Evolutionary conservation across 1,140 invertebrate genomes (phyloP).

Genomic region (Pseudomyrmex concolor): DNA sequence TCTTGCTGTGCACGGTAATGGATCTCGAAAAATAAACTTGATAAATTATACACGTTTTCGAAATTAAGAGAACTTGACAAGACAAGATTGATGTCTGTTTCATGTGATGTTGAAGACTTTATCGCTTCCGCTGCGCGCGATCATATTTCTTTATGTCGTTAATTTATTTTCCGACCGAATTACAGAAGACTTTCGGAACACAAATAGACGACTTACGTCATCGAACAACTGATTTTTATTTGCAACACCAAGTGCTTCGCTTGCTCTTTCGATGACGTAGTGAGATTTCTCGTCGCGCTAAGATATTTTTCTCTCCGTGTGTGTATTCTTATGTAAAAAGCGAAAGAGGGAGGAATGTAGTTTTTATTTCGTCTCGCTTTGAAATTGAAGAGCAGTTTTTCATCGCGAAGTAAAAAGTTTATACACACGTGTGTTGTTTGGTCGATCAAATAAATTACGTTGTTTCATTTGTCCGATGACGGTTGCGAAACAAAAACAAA

Average conservation of each 20-base stretch:
- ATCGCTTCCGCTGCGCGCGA: background rate
- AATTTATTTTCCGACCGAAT: background rate
- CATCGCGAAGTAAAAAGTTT: no score
- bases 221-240: background rate
- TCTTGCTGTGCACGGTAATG: no score
- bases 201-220: conserved; percentile 2
- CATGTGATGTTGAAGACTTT: background rate
- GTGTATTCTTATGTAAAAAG: no score
- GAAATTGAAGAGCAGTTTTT: conserved; percentile 23
- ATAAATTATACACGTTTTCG: conserved; percentile 20
- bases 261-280: conserved; percentile 29
- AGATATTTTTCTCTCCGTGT: no score
- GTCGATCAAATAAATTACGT: no score
- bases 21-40: background rate
- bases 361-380: no score
- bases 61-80: conserved; percentile 10
- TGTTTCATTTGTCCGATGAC: background rate
- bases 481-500: background rate
- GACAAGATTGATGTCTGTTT: conserved; percentile 17
- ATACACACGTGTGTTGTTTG: no score
- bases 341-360: no score
- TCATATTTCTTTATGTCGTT: conserved; percentile 2
- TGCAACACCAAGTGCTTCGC: conserved; percentile 48
- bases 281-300: background rate
- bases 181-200: background rate